Base-by-base conservation (phyloP, 2,888 invertebrate genomes). In the Rotaria magnacalcarata region DNA sequence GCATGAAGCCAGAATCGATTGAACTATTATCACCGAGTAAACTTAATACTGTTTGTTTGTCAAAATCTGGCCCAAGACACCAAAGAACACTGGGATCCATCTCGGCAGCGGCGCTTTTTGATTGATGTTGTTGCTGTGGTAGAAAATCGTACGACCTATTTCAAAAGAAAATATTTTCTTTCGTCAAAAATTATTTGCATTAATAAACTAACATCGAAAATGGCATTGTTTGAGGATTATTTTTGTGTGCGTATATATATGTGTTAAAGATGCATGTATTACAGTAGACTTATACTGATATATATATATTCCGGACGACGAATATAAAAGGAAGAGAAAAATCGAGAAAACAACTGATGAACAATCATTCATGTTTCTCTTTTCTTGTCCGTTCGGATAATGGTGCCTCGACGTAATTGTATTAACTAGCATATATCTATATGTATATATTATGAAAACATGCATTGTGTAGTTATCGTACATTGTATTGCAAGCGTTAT, bases 81-180 rank as follows among this genome's bases (percentile, higher is more conserved):
- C 67, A 67, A 14, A 67, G 67, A 7, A 67, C 67, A 7, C 67
- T 67, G 16, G 67, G 67, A 67, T 67, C 67, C 67, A 67, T 67
- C 19, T 67, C 67, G 27, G 67, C 67, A 67, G 67, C 34, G 7
- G 34, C 34, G 14, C 6, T 34, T 67, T 67, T 67, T 27, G 67
- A 19, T 67, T 34, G 50, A 1, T 50, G 67, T 67, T 34, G 34
- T 5, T 34, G 14, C 11, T 34, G 52, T 52, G 14, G 52, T 52
- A 4, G 34, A 34, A 41, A 34, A 67, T 67, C 67, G 34, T 67
- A 41, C 34, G 67, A 34, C 67, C 67, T 67, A 67, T 16, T 16
- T 34, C 0, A 6, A 41, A 67, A 14, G 67, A 24, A 67, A 67
- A 67, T 16, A 16, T 1, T 2, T 34, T 34, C 34, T 34, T 34